Conservation (phyloP, 2,113 vertebrate species). For the Tonatia bakeri region DNA sequence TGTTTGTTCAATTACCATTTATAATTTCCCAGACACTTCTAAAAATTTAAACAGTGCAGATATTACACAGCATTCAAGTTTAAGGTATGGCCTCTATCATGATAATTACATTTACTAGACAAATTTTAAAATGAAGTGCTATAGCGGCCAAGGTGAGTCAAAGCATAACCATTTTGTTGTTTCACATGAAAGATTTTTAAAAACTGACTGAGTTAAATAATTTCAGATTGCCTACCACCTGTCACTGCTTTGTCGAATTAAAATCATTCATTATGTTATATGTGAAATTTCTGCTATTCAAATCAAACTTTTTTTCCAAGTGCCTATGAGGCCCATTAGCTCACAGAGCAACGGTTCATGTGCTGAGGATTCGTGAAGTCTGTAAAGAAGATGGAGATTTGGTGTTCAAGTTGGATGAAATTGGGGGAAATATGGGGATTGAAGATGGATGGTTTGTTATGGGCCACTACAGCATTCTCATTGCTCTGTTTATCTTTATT, state of each 20-base stretch:
- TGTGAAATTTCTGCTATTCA: slow-evolving; percentile 40
- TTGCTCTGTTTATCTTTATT: slow-evolving; percentile 50
- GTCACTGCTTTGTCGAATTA: slow-evolving; percentile 32
- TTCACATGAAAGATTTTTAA: slow-evolving; percentile 18
- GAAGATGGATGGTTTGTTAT: slow-evolving; percentile 21
- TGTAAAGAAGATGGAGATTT: slow-evolving; percentile 28
- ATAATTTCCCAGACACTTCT: background rate
- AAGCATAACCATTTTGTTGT: slow-evolving; percentile 45
- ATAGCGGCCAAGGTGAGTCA: background rate
- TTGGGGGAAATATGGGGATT: background rate
- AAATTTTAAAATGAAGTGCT: slow-evolving; percentile 30
- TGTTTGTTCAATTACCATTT: background rate
- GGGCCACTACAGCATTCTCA: background rate
- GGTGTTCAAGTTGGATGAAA: slow-evolving; percentile 54
- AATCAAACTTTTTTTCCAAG: slow-evolving; percentile 40
- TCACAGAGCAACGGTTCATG: background rate
- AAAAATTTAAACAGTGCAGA: background rate
- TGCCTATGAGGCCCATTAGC: slow-evolving; percentile 24
- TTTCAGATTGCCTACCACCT: slow-evolving; percentile 41
- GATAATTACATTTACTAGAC: background rate
- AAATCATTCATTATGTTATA: slow-evolving; percentile 16
- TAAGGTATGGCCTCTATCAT: background rate
- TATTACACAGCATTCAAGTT: background rate
- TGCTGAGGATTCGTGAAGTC: background rate
- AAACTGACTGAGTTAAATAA: slow-evolving; percentile 35